Conservation (phyloP, 2,113 vertebrate genomes). For the Acanthisitta chloris region DNA sequence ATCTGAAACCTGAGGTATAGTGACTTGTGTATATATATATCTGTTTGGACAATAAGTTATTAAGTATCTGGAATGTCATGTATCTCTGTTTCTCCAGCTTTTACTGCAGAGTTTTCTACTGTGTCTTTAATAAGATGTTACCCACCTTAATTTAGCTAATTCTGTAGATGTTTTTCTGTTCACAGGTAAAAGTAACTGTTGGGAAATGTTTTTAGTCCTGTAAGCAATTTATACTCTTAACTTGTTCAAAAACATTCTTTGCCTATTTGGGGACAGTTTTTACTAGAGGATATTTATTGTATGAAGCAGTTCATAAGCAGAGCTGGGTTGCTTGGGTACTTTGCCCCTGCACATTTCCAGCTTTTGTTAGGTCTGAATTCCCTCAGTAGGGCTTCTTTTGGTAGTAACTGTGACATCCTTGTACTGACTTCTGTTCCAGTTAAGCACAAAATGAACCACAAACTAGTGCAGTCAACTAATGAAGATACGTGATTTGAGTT, state of each 20-base stretch:
- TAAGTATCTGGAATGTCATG: not conserved
- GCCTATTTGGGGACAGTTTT: not conserved
- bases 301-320: not conserved
- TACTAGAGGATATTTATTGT: not conserved
- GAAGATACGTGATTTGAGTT: not conserved
- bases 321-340: not conserved
- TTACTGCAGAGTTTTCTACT: not conserved
- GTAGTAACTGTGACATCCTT: not conserved
- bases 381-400: not conserved
- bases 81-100: not conserved
- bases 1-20: constrained; percentile 93
- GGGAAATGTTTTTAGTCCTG: not conserved
- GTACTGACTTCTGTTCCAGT: not conserved
- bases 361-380: not conserved
- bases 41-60: not conserved
- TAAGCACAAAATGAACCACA: not conserved
- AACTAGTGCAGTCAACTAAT: not conserved
- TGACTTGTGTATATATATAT: not conserved
- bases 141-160: not conserved
- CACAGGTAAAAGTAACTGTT: not conserved
- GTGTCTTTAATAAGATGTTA: not conserved
- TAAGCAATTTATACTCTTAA: not conserved
- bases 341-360: not conserved
- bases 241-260: not conserved
- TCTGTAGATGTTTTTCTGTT: not conserved